Percentiles rank a stretch among this genome's conserved stretches.
phyloP scores from a whole-genome alignment of 2,888 invertebrate genomes.

The Brachyptera putata region DNA sequence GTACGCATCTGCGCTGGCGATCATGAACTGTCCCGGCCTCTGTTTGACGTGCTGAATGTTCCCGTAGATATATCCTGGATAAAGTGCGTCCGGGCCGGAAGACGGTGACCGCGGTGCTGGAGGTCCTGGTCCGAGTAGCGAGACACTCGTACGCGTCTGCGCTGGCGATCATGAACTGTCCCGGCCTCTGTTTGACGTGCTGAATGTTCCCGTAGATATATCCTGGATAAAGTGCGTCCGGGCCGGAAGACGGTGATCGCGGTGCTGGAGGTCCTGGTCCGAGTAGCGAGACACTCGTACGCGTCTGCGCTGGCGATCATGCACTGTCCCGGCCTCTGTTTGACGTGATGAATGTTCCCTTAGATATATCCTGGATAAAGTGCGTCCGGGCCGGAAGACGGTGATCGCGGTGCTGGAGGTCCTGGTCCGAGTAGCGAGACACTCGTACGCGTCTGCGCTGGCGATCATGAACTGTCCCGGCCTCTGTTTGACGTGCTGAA shows the following conservation, averaged over 20 bases:
- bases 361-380: conserved; percentile 69
- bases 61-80: conserved; percentile 67
- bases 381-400: conserved; percentile 66
- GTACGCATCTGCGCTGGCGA: conserved; percentile 52
- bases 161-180: conserved; percentile 38
- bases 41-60: too few relatives aligned
- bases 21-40: too few relatives aligned
- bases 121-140: conserved; percentile 72
- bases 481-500: too few relatives aligned
- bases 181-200: too few relatives aligned
- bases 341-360: too few relatives aligned
- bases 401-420: conserved; percentile 73
- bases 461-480: too few relatives aligned
- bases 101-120: conserved; percentile 68
- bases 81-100: conserved; percentile 64
- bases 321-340: too few relatives aligned
- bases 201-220: conserved; percentile 65
- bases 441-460: conserved; percentile 63
- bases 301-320: conserved; percentile 51
- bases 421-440: conserved; percentile 70
- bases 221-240: conserved; percentile 66
- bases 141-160: conserved; percentile 70
- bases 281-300: conserved; percentile 72
- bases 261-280: conserved; percentile 72
- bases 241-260: conserved; percentile 67